Base-by-base conservation (phyloP, 2,797 vertebrate species). In the Melanotaenia trifasciata region DNA sequence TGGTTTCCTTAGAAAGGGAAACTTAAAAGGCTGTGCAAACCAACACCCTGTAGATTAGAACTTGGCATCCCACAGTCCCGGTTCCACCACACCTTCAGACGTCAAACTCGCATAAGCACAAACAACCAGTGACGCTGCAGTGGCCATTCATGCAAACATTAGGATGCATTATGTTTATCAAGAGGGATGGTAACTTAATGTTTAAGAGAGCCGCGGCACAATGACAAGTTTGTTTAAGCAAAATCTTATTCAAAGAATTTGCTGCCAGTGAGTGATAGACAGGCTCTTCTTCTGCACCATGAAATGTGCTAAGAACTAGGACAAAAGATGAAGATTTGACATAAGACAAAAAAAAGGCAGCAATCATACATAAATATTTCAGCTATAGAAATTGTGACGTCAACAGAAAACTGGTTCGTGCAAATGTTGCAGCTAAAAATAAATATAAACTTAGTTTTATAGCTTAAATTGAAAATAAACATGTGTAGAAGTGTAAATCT, bases 91-190 rank as follows among this genome's bases (percentile, higher is more conserved):
- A 91, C 93, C 91, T 91, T 64, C 74, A 53, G 70, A 92, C 89
- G 88, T 93, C 93, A 92, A 56, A 83, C 35, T 32, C 58, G 43
- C 77, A 78, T 1, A 58, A 4, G 66, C 67, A 73, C 80, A 61
- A 50, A 74, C 74, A 91, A 82, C 74, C 86, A 81, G 84, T 87
- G 89, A 91, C 88, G 85, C 83, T 76, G 72, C 71, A 67, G 56
- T 3, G 7, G 40, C 20, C 43, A 63, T 62, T 84, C 76, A 72
- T 54, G 80, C 67, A 81, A 77, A 66, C 66, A 81, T 75, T n/a
- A 67, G 69, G 80, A 90, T 83, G 82, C 72, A 72, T 76, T 59
- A 14, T 94, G 89, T 95, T 95, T 92, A 92, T 92, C 82, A 92
- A 94, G 91, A 87, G 93, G 93, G 94, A 81, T 88, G 93, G 88